Base-by-base conservation (phyloP, 2,113 vertebrate species). In the Paradoxurus hermaphroditus region DNA sequence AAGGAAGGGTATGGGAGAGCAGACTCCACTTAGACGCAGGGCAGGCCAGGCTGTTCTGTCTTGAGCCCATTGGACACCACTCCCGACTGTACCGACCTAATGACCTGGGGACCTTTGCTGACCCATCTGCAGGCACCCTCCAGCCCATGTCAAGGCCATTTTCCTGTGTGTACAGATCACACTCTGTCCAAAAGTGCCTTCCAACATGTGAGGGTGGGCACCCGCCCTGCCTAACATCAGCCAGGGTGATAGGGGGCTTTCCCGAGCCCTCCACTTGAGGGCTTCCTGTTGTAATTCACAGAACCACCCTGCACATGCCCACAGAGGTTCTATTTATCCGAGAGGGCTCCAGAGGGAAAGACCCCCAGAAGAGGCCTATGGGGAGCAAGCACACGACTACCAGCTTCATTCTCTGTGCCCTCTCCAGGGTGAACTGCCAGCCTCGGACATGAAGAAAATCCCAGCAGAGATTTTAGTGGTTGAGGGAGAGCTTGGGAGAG, bases 161-260 rank as follows among this genome's bases (percentile, higher is more conserved):
- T 67, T 44, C 41, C 46, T 77, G 41, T 18, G 27, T 78, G 46
- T 78, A 10, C 34, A 59, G 86, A 59, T 39, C 88, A 41, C n/a
- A 68, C 14, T 51, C 68, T 25, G 25, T 13, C n/a, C 21, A 5
- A 75, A 84, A 46, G 39, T 31, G 34, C 78, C 36, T 82, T 44
- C 36, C 0, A 0, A 59, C 31, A 3, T 5, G 23, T 51, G 25
- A 49, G 36, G 34, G 2, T 12, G 0, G 11, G 16, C 18, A 39
- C 18, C 84, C 31, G 68, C 73, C 27, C 19, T 15, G 73, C 49
- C 8, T 82, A 59, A 34, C 18, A 0, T 14, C 86, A 59, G 6
- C 10, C 36, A 56, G 7, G 0, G 1, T 11, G 16, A 14, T 72
- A 34, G n/a, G 29, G 29, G 5, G 13, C 21, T 72, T 44, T 62